Evolutionary conservation across 2,888 invertebrate genomes (phyloP).

Genomic region (Lithophane ornitopus): DNA sequence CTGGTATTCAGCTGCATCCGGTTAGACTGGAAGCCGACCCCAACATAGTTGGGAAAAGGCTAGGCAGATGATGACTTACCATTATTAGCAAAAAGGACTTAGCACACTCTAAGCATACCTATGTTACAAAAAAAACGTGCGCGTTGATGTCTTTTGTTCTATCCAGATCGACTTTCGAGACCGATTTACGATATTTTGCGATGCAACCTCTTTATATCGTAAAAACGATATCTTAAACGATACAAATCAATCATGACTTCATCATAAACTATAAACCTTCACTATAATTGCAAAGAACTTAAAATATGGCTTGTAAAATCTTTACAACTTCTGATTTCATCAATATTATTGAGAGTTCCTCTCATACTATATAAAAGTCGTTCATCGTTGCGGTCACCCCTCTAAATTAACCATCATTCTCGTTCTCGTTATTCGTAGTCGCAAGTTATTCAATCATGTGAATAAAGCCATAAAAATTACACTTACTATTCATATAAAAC

Average conservation of each 20-base stretch:
- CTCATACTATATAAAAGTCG: too few relatives aligned
- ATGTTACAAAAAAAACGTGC: neutral
- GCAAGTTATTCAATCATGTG: neutral
- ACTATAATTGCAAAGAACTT: neutral
- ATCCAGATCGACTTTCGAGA: accelerated
- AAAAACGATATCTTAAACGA: neutral
- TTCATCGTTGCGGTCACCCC: neutral
- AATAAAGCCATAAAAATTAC: neutral
- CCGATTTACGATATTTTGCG: neutral
- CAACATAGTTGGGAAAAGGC: too few relatives aligned
- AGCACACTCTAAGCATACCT: too few relatives aligned
- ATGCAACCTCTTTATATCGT: neutral
- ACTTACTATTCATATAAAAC: neutral
- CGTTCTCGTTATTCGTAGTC: too few relatives aligned
- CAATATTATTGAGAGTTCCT: neutral
- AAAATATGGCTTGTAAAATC: too few relatives aligned
- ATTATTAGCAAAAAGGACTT: too few relatives aligned
- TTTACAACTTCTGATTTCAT: neutral
- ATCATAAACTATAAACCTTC: neutral
- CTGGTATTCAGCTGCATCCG: too few relatives aligned
- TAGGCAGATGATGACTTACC: too few relatives aligned
- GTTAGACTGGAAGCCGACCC: too few relatives aligned
- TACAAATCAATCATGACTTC: neutral
- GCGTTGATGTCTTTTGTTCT: constrained; percentile 38
- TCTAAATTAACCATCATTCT: neutral